Percentiles rank a stretch among this genome's conserved stretches.
phyloP scores from a whole-genome alignment of 2,113 vertebrate genomes.

The Elephantulus edwardii region DNA sequence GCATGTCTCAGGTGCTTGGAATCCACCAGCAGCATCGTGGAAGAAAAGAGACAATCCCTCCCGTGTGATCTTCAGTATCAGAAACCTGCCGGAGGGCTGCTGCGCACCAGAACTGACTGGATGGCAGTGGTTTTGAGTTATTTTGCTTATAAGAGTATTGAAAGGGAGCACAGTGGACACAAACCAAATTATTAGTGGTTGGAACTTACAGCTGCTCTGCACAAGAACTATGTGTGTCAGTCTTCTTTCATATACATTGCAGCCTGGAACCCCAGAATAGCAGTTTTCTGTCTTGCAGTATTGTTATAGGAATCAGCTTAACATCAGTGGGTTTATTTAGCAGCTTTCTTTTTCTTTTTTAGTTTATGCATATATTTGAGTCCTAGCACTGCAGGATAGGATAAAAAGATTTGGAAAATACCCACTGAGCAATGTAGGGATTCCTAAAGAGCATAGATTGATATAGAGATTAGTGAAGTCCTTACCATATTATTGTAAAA shows the following conservation, averaged over 20 bases:
- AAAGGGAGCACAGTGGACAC: too few relatives aligned
- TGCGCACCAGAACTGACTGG: too few relatives aligned
- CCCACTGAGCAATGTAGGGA: neutral
- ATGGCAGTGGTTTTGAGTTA: too few relatives aligned
- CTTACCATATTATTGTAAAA: neutral
- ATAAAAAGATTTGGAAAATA: neutral
- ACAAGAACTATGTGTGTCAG: too few relatives aligned
- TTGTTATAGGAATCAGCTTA: neutral
- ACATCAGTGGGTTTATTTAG: neutral
- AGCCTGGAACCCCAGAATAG: neutral
- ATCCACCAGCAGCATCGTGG: too few relatives aligned
- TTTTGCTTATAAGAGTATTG: too few relatives aligned
- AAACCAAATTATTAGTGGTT: too few relatives aligned
- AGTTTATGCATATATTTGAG: neutral
- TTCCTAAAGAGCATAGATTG: neutral
- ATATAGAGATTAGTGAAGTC: neutral
- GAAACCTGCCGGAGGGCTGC: too few relatives aligned
- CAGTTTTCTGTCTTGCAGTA: neutral
- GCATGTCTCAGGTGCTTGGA: too few relatives aligned
- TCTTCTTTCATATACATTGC: neutral
- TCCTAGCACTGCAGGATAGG: neutral
- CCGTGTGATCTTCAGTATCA: too few relatives aligned
- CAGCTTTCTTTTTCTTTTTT: neutral
- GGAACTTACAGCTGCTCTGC: too few relatives aligned
- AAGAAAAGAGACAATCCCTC: too few relatives aligned